Evolutionary conservation across 2,113 vertebrate species (phyloP), one percentile per base, ranked within the genome.

Genomic region (Podocnemis expansa): DNA sequence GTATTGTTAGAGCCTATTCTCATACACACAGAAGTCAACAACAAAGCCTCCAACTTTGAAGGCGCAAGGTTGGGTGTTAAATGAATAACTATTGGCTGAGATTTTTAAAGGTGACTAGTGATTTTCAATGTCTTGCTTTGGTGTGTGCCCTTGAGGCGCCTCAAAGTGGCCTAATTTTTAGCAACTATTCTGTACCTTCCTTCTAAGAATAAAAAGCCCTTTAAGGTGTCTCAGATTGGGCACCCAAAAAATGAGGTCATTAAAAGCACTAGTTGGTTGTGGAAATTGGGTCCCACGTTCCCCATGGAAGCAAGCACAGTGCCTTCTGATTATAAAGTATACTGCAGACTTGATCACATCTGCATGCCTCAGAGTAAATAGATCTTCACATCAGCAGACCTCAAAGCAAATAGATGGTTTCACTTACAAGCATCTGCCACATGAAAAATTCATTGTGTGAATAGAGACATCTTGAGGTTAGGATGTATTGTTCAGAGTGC

Each of bases 291-390:
- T 83, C 85, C 38, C 55, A 34, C 10, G 3, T 54, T 56, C 47
- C n/a, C 24, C 41, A 13, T 41, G n/a, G 54, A 86, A 78, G 43
- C 54, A 41, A 38, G 34, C 11, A 43, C 16, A 13, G 16, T 78
- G 38, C 10, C 12, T 76, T 70, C 47, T 75, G 27, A 2, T 38
- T 76, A 43, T 87, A 25, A 47, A 29, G n/a, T 13, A 13, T 75
- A 45, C 85, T 81, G 80, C 89, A 95, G 43, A 55, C 73, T 92
- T 60, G 29, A 31, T 90, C 81, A 38, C 94, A 87, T 90, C 91
- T 97, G 95, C 45, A 45, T 73, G 85, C 89, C 91, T 84, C 88
- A 76, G 79, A 95, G 94, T 84, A 93, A 93, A 91, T 84, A 91
- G 76, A 87, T 83, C 58, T 60, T 90, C 79, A 38, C 94, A 85